phyloP scores from a whole-genome alignment of 2,113 vertebrate species.

The Alligator sinensis region DNA sequence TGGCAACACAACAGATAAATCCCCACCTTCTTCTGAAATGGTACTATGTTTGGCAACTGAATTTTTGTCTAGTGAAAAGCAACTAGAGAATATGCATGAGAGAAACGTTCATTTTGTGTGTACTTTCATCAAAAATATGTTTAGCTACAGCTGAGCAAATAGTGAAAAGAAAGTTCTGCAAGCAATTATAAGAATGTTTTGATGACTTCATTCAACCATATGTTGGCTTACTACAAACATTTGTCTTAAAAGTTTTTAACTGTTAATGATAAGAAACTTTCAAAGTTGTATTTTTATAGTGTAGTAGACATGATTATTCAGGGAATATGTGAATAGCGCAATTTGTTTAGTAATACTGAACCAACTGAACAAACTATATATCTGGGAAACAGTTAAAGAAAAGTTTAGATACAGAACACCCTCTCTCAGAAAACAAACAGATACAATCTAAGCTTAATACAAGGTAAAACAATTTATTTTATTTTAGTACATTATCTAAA shows the following conservation, averaged over 20 bases:
- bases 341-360: too few relatives aligned
- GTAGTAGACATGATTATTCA: background rate
- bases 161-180: background rate
- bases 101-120: background rate
- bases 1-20: background rate
- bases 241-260: background rate
- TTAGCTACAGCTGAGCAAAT: background rate
- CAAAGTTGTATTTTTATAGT: background rate
- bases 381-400: too few relatives aligned
- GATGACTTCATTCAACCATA: background rate
- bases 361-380: too few relatives aligned
- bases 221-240: background rate
- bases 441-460: too few relatives aligned
- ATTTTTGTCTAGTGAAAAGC: background rate
- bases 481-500: too few relatives aligned
- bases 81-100: background rate
- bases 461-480: too few relatives aligned
- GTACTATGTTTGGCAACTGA: background rate
- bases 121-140: background rate
- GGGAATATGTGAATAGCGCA: background rate
- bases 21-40: background rate
- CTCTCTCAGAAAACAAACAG: too few relatives aligned
- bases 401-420: too few relatives aligned
- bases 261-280: background rate
- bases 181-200: background rate